Percentiles rank a stretch among this genome's conserved stretches.
Evolutionary conservation across 2,113 vertebrate species (phyloP).

Genomic region (Corythaixoides concolor): DNA sequence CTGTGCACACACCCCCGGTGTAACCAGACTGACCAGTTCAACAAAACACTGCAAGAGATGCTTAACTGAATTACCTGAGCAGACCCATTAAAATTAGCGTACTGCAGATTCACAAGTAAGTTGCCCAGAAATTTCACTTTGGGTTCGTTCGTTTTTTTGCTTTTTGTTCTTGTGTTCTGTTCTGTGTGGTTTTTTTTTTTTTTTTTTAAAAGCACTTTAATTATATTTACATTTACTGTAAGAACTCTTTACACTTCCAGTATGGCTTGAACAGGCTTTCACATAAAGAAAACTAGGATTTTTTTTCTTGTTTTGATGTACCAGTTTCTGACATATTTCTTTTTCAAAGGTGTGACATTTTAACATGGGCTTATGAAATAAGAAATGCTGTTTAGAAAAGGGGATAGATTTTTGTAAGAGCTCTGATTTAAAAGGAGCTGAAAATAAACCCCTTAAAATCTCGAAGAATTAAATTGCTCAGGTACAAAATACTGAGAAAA

Average conservation of each 20-base stretch:
- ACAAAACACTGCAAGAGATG: not conserved
- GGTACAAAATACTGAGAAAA: not conserved
- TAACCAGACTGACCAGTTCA: not conserved
- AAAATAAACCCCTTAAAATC: conserved; percentile 2
- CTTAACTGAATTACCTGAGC: not conserved
- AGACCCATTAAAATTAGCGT: not conserved
- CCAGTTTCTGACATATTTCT: not conserved
- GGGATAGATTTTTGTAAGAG: not conserved
- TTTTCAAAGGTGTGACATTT: not conserved
- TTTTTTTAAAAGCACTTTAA: not conserved
- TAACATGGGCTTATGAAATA: not conserved
- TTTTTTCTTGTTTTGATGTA: not conserved
- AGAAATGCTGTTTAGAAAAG: not conserved
- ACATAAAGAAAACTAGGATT: fast-evolving
- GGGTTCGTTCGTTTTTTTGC: not conserved
- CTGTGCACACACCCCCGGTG: not conserved
- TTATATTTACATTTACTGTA: not conserved
- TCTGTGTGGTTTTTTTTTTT: too few relatives aligned
- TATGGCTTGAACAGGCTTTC: not conserved
- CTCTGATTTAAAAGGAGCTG: not conserved
- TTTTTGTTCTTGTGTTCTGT: too few relatives aligned
- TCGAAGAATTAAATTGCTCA: not conserved
- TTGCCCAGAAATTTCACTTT: not conserved
- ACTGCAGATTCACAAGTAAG: not conserved
- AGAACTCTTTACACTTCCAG: not conserved